Evolutionary conservation across 2,888 invertebrate genomes (phyloP).

Genomic region (Deilephila porcellus): DNA sequence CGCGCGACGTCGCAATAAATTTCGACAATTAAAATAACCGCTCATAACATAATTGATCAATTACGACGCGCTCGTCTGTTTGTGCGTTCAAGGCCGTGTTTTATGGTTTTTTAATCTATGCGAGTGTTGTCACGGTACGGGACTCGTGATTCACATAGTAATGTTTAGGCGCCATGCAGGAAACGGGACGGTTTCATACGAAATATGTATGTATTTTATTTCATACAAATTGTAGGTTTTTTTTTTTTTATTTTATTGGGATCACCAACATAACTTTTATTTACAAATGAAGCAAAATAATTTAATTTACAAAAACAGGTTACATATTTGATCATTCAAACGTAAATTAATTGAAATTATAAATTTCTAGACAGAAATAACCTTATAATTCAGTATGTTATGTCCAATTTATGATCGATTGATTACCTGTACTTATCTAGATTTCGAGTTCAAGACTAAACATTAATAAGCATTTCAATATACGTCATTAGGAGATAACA

Average conservation of each 20-base stretch:
- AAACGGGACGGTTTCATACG: conserved; percentile 34
- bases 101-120: conserved; percentile 68
- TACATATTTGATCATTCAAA: too few relatives aligned
- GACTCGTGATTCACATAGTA: conserved; percentile 53
- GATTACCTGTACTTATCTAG: too few relatives aligned
- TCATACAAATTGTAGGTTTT: neutral
- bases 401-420: too few relatives aligned
- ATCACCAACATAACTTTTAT: too few relatives aligned
- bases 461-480: too few relatives aligned
- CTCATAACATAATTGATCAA: conserved; percentile 39
- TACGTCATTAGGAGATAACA: too few relatives aligned
- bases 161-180: conserved; percentile 52
- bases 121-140: conserved; percentile 55
- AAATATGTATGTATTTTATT: neutral
- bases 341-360: too few relatives aligned
- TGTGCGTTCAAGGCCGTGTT: conserved; percentile 59
- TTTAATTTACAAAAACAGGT: too few relatives aligned
- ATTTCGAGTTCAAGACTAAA: too few relatives aligned
- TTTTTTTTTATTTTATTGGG: too few relatives aligned
- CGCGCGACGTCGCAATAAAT: conserved; percentile 28
- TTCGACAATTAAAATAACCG: conserved; percentile 28
- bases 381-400: neutral
- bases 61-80: conserved; percentile 36
- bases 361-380: neutral
- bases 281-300: too few relatives aligned